phyloP scores from a whole-genome alignment of 30 jellyfish, hydroid and myxozoan genomes.

The Hydractinia symbiolongicarpus region DNA sequence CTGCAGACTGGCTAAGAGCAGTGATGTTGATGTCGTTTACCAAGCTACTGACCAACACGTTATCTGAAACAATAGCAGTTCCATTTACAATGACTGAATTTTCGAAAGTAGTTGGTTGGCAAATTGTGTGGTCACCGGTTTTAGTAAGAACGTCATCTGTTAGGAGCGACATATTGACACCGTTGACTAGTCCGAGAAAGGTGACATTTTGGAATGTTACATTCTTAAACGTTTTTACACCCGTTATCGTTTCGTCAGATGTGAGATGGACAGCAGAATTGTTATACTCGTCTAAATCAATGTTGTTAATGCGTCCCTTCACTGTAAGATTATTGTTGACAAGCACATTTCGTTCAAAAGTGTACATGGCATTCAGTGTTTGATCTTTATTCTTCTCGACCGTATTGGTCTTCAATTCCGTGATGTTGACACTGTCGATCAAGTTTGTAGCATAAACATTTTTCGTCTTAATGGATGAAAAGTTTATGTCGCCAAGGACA shows the following conservation, averaged over 20 bases:
- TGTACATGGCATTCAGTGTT: slow-evolving; percentile 40
- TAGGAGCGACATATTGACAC: slow-evolving; percentile 46
- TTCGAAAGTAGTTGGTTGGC: slow-evolving; percentile 48
- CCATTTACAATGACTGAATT: slow-evolving; percentile 26
- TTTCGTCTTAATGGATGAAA: slow-evolving; percentile 20
- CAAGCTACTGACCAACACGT: slow-evolving; percentile 24
- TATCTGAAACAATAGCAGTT: neutral
- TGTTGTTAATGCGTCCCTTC: slow-evolving; percentile 52
- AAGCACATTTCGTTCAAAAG: slow-evolving; percentile 20
- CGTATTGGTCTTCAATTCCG: slow-evolving; percentile 29
- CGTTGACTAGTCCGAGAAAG: slow-evolving; percentile 31
- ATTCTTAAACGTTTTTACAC: slow-evolving; percentile 37
- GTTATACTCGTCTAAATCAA: slow-evolving; percentile 43
- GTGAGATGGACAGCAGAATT: slow-evolving; percentile 43
- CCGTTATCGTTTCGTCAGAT: slow-evolving; percentile 34
- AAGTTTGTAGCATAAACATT: slow-evolving; percentile 29
- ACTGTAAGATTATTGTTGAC: slow-evolving; percentile 45
- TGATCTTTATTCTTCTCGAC: slow-evolving; percentile 56
- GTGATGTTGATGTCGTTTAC: slow-evolving; percentile 58
- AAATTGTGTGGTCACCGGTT: slow-evolving; percentile 40
- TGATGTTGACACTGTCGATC: slow-evolving; percentile 50
- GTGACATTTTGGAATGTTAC: slow-evolving; percentile 29
- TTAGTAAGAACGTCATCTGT: slow-evolving; percentile 37
- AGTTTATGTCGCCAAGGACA: slow-evolving; percentile 33
- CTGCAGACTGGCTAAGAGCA: slow-evolving; percentile 32